phyloP scores from a whole-genome alignment of 2,888 invertebrate species.

The Lasioglossum leucozonium region DNA sequence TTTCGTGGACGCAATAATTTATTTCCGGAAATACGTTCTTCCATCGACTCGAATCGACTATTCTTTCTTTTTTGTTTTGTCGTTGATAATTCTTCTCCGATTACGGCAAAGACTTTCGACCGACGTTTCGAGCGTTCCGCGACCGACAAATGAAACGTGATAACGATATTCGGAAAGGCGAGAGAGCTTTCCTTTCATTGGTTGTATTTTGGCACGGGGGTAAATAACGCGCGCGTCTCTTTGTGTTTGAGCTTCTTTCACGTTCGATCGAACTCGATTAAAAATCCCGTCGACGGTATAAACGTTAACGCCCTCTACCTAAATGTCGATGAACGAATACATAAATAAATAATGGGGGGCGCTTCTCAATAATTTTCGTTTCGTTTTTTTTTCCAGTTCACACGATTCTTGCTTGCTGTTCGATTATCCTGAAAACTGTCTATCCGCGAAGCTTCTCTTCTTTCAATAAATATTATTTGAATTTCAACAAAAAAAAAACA shows the following conservation, averaged over 20 bases:
- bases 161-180: constrained; percentile 58
- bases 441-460: constrained; percentile 25
- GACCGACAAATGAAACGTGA: constrained; percentile 31
- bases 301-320: constrained; percentile 31
- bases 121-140: constrained; percentile 2
- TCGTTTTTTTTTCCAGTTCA: neutral
- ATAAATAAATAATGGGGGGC: constrained; percentile 50
- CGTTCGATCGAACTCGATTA: constrained; percentile 24
- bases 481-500: constrained; percentile 26
- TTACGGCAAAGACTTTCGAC: neutral
- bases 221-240: constrained; percentile 64
- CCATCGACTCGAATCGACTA: too few species aligned
- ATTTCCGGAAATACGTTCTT: too few species aligned
- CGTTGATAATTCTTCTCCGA: too few species aligned
- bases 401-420: neutral
- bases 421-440: constrained; percentile 16
- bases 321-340: constrained; percentile 19
- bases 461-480: constrained; percentile 43
- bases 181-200: constrained; percentile 72
- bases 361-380: constrained; percentile 15
- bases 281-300: constrained; percentile 40
- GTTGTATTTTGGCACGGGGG: constrained; percentile 81
- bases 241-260: constrained; percentile 28
- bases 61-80: too few species aligned
- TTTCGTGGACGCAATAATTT: too few species aligned